Conservation (phyloP, 2,113 vertebrate species). For the Oryzias curvinotus region DNA sequence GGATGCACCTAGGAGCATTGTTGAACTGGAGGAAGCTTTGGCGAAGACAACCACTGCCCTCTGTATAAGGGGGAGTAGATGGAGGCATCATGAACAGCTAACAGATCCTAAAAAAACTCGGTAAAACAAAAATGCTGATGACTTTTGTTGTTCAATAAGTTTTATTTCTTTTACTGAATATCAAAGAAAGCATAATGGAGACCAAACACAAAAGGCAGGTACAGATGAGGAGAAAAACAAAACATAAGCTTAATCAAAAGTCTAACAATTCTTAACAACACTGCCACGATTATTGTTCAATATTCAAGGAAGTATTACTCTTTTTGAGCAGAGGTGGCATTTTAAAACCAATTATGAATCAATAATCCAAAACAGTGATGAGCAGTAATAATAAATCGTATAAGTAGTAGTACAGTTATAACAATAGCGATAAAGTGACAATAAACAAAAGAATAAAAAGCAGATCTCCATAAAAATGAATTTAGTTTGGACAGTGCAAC, state of each 20-base stretch:
- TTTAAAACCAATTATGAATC: conserved; percentile 76
- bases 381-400: conserved; percentile 78
- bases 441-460: conserved; percentile 77
- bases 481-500: conserved; percentile 80
- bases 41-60: too few species aligned
- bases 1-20: too few species aligned
- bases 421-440: conserved; percentile 82
- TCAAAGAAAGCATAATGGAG: conserved; percentile 81
- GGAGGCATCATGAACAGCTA: too few species aligned
- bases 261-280: conserved; percentile 79
- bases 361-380: conserved; percentile 79
- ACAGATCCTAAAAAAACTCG: too few species aligned
- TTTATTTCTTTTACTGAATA: conserved; percentile 83
- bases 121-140: not conserved
- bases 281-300: conserved; percentile 80
- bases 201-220: conserved; percentile 81
- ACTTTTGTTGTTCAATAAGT: conserved; percentile 64
- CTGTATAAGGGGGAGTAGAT: too few species aligned
- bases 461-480: conserved; percentile 77
- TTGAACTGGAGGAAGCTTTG: too few species aligned
- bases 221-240: conserved; percentile 70
- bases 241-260: conserved; percentile 75
- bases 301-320: conserved; percentile 76
- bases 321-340: conserved; percentile 71
- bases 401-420: conserved; percentile 83